Evolutionary conservation across 2,888 invertebrate species (phyloP), one percentile per base, ranked within the genome.

Genomic region (Apodemia duryi): DNA sequence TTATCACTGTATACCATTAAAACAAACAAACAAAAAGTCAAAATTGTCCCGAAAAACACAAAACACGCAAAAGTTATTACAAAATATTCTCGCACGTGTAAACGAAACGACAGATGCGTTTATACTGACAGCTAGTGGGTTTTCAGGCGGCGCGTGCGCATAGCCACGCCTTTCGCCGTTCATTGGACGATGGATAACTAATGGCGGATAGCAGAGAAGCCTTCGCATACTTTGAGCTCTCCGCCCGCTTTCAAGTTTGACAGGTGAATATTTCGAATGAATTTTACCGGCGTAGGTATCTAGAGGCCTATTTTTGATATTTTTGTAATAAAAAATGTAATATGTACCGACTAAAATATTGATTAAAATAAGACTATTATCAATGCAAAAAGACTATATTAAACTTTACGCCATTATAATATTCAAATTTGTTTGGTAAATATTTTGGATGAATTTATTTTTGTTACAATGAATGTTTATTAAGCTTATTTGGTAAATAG

Each of bases 111-210:
- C 85, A 83, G 87, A 84, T 89, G 85, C 81, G 86, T 82, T 80
- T 78, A 82, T 74, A 91, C 91, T 91, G 88, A 86, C 74, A 77
- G 72, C 71, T 69, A 76, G 75, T 71, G 71, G 70, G 52, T 63
- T 63, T 64, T 66, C 88, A 72, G 90, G 89, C 85, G 89, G 90
- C 91, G 91, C 88, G 84, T 81, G 85, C 88, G 88, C 91, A 83
- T 64, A 63, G 73, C 77, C 79, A 72, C 90, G 83, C 91, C 91
- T 72, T 75, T 70, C 65, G 2, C 57, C 46, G 67, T 67, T 75
- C 74, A 90, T 91, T 90, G 89, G 90, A 71, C 57, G 72, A 49
- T 21, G 7, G 41, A 57, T 70, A 72, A 74, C 90, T 82, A 91
- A 90, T 88, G 80, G 83, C 72, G 76, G 75, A 54, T 64, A 7